Base-by-base conservation (phyloP, 2,888 invertebrate species). In the Agrochola circellaris region DNA sequence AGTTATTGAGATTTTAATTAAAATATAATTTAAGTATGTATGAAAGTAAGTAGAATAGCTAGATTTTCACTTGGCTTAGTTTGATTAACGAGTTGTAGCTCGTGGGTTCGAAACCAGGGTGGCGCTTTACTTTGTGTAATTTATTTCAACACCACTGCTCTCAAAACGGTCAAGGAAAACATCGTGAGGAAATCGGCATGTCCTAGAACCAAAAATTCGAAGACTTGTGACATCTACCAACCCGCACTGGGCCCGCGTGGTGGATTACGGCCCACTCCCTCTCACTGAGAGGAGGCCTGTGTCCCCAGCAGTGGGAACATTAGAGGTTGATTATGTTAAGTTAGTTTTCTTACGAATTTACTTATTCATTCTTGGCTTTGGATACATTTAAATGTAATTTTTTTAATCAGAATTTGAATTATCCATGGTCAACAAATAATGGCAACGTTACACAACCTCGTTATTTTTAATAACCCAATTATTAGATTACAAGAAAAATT, bases 381-480 rank as follows among this genome's bases (percentile, higher is more conserved):
- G 30, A 3, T 3, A 6, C 8, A 69, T 34, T 48, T 2, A 45
- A 71, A 51, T 38, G 26, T 7, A 2, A 34, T 4, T 26, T 15
- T 73, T 42, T 42, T 38, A 15, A 45, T 67, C 45, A 30, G 15
- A 61, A 54, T 38, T 48, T 0, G 34, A 60, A 79, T 73, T 60
- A 60, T 68, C 8, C 30, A 69, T 13, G 48, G 54, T 34, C 11
- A 30, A 64, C 26, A 68, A 58, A 70, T 71, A 65, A 66, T 69
- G 17, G 17, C 20, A 56, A 13, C 13, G 67, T 71, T 60, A 77
- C 54, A 77, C 30, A 20, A 58, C 65, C 68, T 85, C 78, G 58
- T 84, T 84, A 86, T 75, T 78, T 82, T 75, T 82, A 75, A 86
- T 78, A 67, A 62, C 48, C 48, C 69, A 72, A 82, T 75, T 42